Evolutionary conservation across 2,113 vertebrate genomes (phyloP).

Genomic region (Argyrosomus japonicus): DNA sequence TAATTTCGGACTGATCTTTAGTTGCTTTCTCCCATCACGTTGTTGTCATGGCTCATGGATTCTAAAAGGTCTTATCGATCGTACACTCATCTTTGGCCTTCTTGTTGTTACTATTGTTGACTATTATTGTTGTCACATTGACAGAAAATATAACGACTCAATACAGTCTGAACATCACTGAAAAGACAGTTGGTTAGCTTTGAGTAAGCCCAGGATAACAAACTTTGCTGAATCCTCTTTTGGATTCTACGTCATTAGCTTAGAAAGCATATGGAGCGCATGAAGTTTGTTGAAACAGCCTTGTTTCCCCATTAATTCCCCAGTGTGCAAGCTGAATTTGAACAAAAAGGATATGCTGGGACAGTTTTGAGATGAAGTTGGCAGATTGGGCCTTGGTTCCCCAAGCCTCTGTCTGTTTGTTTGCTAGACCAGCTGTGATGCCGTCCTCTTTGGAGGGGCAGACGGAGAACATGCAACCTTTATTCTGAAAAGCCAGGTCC

Average conservation of each 20-base stretch:
- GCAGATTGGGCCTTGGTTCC: constrained; percentile 58
- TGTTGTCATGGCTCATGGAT: neutral
- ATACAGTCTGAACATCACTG: neutral
- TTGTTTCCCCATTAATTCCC: constrained; percentile 44
- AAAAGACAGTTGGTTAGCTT: neutral
- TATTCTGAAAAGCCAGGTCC: constrained; percentile 61
- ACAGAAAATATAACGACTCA: neutral
- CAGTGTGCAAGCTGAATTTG: constrained; percentile 24
- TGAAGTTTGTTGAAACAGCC: constrained; percentile 41
- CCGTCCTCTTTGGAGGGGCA: constrained; percentile 59
- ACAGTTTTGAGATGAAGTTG: constrained; percentile 56
- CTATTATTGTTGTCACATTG: neutral
- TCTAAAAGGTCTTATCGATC: neutral
- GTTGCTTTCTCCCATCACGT: neutral
- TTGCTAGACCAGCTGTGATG: constrained; percentile 66
- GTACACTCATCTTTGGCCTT: neutral
- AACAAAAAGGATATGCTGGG: constrained; percentile 63
- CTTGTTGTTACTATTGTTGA: neutral
- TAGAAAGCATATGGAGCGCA: constrained; percentile 55
- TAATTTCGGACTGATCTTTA: neutral
- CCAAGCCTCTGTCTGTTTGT: constrained; percentile 46
- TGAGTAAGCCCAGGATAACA: neutral
- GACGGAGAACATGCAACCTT: constrained; percentile 56
- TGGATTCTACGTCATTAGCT: constrained; percentile 9
- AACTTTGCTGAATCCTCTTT: neutral